phyloP scores from a whole-genome alignment of 2,888 invertebrate genomes.

The Sinopyrophorus schimmeli region DNA sequence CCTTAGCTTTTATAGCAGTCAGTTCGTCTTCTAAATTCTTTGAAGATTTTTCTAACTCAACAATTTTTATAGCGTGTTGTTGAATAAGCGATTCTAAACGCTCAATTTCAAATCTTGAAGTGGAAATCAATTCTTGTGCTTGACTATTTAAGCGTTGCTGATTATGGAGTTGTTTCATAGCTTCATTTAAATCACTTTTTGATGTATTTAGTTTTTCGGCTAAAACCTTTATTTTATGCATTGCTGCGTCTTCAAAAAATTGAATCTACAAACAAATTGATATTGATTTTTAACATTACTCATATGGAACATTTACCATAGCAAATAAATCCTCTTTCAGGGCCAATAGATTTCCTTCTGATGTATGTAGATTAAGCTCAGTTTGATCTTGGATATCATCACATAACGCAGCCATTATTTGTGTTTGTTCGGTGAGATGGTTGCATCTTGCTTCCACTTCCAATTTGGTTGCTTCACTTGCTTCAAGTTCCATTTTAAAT shows the following conservation, averaged over 20 bases:
- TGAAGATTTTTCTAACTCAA: neutral
- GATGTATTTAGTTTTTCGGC: conserved; percentile 30
- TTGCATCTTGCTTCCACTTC: conserved; percentile 46
- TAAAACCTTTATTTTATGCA: conserved; percentile 17
- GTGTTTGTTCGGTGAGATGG: conserved; percentile 43
- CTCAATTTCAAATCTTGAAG: conserved; percentile 34
- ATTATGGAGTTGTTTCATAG: conserved; percentile 39
- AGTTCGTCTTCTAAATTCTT: conserved; percentile 1
- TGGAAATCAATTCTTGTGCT: conserved; percentile 37
- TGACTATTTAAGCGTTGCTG: conserved; percentile 34
- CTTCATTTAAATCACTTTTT: conserved; percentile 36
- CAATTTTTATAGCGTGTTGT: neutral
- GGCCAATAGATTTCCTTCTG: conserved; percentile 45
- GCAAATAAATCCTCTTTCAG: conserved; percentile 41
- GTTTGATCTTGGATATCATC: conserved; percentile 50
- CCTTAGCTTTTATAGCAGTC: neutral
- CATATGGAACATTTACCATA: no score
- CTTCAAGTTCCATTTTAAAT: conserved; percentile 54
- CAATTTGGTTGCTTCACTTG: conserved; percentile 46
- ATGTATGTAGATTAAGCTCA: no score
- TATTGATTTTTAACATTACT: no score
- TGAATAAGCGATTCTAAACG: conserved; percentile 20
- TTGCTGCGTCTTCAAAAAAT: no score
- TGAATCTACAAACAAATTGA: neutral
- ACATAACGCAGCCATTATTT: conserved; percentile 37